Evolutionary conservation across 1,140 invertebrate genomes (phyloP).

Genomic region (Globodera ellingtonae): DNA sequence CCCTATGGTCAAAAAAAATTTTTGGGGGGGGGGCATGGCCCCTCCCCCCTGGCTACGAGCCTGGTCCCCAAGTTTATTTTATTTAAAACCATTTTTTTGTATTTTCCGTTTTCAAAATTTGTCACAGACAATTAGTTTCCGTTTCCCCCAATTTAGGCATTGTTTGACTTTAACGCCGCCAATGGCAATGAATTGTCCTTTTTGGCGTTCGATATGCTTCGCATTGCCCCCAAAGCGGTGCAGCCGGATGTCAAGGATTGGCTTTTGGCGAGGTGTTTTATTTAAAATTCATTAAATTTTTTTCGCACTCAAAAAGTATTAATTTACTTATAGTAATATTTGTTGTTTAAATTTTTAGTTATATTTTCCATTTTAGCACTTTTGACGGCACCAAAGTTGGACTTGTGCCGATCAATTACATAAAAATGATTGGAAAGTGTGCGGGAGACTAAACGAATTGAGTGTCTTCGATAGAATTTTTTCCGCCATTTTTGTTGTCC

Average conservation of each 20-base stretch:
- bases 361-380: background rate
- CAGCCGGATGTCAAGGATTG: conserved; percentile 73
- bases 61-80: too few species aligned
- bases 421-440: conserved; percentile 42
- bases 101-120: too few species aligned
- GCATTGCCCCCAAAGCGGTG: conserved; percentile 79
- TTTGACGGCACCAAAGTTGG: conserved; percentile 66
- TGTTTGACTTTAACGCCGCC: conserved; percentile 77
- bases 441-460: too few species aligned
- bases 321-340: background rate
- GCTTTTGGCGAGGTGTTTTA: conserved; percentile 65
- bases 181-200: conserved; percentile 79
- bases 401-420: conserved; percentile 69
- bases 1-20: too few species aligned
- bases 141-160: conserved; percentile 65
- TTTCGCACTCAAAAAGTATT: conserved; percentile 1
- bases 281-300: conserved; percentile 13
- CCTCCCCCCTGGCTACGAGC: too few species aligned
- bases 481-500: too few species aligned
- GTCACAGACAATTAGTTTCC: too few species aligned
- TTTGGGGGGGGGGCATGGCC: too few species aligned
- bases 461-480: too few species aligned
- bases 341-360: conserved; percentile 22
- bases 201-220: conserved; percentile 76
- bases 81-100: too few species aligned